These are phyloP conservation scores for Labia minor DNA, from an alignment of 2,888 invertebrate genomes.

Conservation along the genomic window DNA sequence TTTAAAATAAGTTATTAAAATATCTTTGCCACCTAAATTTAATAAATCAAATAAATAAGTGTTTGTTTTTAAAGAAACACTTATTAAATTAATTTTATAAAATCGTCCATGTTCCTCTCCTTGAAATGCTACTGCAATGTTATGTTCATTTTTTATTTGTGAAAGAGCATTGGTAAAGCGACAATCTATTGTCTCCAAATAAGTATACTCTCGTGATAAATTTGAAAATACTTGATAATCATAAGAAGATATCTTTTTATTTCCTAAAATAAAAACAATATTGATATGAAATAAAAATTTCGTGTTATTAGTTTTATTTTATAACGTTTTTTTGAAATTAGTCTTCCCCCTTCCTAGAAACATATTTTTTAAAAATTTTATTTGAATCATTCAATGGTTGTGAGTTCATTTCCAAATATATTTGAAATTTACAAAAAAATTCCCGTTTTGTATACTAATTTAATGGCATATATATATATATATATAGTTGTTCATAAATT, in stretches of 20 bases:
- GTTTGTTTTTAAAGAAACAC: not conserved
- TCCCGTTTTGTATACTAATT: too few species aligned
- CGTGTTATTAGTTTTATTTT: not conserved
- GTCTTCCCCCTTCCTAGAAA: too few species aligned
- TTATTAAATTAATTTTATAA: not conserved
- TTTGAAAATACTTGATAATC: not conserved
- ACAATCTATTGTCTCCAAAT: not conserved
- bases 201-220: not conserved
- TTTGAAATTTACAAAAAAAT: too few species aligned
- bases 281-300: too few species aligned
- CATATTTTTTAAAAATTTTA: too few species aligned
- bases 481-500: too few species aligned
- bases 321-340: not conserved
- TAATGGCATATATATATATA: too few species aligned
- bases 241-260: not conserved
- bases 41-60: constrained; percentile 1
- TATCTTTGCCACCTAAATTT: not conserved
- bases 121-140: not conserved
- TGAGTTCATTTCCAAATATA: too few species aligned
- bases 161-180: not conserved
- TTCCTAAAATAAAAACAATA: not conserved
- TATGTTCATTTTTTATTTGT: not conserved
- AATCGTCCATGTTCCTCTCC: not conserved
- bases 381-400: too few species aligned
- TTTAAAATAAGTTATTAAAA: not conserved